Evolutionary conservation across 2,888 invertebrate species (phyloP), one percentile per base, ranked within the genome.

Genomic region (Cerastis rubricosa): DNA sequence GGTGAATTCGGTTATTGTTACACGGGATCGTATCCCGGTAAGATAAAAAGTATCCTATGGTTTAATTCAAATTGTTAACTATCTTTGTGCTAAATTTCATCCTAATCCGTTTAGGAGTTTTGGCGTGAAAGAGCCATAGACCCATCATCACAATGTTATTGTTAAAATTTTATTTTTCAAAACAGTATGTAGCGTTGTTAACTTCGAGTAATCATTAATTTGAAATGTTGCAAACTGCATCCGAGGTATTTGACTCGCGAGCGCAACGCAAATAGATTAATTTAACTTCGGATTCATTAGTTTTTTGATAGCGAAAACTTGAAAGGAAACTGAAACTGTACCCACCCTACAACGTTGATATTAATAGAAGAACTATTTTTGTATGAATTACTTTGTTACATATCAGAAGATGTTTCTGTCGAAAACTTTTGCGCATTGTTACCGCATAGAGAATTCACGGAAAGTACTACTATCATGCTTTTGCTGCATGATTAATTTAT

Each of bases 351-450:
- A 29, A 25, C 25, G 54, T 65, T 57, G 25, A 19, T 73, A 40
- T 80, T n/a, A 57, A 43, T 45, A 45, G 17, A 25, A 71, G n/a
- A 51, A 14, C 14, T 11, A 71, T 54, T 47, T 47, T 47, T 29
- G 47, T 12, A n/a, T 22, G 17, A 57, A n/a, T 29, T 49, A 1
- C 22, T 65, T 78, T 72, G 57, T 25, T 72, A 43, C 40, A 71
- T 64, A 64, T 57, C 40, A 5, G 29, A 43, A 17, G 17, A 25
- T 79, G 17, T 63, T 43, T 6, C n/a, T 47, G 51, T 22, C 4
- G 11, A 45, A 61, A 45, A 35, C 17, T 57, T 79, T 71, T 57
- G 54, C 71, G 79, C 79, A 63, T 63, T 78, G 51, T 25, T 63
- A 25, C 54, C 17, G 79, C 71, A 78, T 63, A n/a, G 70, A 79